These are phyloP conservation scores for Perodicticus potto DNA, from an alignment of 2,797 vertebrate genomes.

Conservation along the genomic window DNA sequence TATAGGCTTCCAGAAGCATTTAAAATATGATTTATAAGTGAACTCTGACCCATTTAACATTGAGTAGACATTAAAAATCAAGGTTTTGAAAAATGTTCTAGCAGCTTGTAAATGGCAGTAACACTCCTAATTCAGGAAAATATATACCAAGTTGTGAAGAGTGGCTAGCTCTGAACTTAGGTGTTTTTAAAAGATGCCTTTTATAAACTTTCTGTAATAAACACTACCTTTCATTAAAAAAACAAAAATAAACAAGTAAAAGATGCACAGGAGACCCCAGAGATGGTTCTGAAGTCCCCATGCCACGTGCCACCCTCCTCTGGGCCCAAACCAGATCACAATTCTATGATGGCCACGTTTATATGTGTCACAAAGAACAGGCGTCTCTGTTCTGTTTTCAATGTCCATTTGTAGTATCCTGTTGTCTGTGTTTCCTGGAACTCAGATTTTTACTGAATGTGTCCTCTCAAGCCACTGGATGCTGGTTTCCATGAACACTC, in stretches of 20 bases:
- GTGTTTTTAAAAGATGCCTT: neutral
- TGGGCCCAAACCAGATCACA: neutral
- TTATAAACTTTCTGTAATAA: neutral
- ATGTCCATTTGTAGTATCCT: fast-evolving
- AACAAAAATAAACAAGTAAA: neutral
- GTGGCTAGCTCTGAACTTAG: neutral
- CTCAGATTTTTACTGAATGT: too few species aligned
- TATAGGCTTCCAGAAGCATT: neutral
- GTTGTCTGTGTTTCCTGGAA: neutral
- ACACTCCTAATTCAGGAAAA: neutral
- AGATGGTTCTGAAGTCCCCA: neutral
- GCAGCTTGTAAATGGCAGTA: neutral
- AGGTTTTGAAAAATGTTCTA: neutral
- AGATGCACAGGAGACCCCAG: neutral
- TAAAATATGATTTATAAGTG: neutral
- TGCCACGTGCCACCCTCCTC: neutral
- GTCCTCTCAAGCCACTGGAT: too few species aligned
- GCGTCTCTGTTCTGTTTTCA: neutral
- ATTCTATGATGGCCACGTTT: neutral
- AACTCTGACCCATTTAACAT: neutral
- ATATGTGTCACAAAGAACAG: too few species aligned
- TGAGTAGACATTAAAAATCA: neutral
- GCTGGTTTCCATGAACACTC: neutral
- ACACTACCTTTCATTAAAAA: neutral
- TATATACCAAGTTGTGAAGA: neutral